These are phyloP conservation scores for Chloebia gouldiae DNA, from an alignment of 2,113 vertebrate species.

Conservation along the genomic window DNA sequence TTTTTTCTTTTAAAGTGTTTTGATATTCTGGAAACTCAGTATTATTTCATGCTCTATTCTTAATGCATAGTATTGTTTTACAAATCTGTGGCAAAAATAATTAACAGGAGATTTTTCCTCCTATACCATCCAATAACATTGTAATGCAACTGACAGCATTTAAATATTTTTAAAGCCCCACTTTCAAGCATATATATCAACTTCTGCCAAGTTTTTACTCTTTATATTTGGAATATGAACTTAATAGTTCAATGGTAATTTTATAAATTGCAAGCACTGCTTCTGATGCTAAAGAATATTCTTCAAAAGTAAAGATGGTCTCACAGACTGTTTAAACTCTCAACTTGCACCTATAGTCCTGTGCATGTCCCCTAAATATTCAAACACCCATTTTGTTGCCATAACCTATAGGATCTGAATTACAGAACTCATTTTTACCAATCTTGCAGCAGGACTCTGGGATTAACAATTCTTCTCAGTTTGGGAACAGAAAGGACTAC, in stretches of 20 bases:
- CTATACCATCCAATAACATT: background rate
- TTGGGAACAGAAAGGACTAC: slow-evolving; percentile 1
- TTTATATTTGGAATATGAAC: background rate
- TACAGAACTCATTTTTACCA: background rate
- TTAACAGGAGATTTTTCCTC: background rate
- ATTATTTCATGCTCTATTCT: background rate
- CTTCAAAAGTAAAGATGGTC: background rate
- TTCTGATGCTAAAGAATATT: background rate
- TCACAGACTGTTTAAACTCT: background rate
- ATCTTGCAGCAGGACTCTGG: background rate
- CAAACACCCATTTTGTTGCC: background rate
- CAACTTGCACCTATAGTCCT: background rate
- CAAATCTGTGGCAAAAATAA: background rate
- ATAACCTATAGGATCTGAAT: background rate
- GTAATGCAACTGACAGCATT: background rate
- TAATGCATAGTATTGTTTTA: background rate
- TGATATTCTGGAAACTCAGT: background rate
- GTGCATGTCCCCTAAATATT: background rate
- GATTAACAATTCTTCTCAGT: background rate
- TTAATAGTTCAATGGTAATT: background rate
- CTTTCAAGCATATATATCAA: background rate
- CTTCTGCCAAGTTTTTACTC: background rate
- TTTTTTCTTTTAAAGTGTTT: background rate
- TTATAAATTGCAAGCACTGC: background rate
- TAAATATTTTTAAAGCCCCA: background rate